Evolutionary conservation across 2,797 vertebrate species (phyloP).

Genomic region (Muraenolepis orangiensis): DNA sequence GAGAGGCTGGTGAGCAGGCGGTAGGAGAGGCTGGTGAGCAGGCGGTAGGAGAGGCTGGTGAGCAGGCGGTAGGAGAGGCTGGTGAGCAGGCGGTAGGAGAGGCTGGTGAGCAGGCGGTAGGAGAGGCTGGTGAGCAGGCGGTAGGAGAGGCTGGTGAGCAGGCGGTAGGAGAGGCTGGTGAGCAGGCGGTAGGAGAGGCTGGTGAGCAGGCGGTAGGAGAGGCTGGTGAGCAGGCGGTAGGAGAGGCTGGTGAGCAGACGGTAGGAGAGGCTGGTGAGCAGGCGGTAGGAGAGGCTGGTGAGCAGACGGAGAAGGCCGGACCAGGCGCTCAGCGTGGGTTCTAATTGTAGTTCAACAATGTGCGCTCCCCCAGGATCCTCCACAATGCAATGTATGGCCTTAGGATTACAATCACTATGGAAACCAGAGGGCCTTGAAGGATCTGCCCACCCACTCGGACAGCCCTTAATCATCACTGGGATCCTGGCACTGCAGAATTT

Average conservation of each 20-base stretch:
- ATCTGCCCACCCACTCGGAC: conserved; percentile 77
- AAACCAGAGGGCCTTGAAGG: conserved; percentile 72
- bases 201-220: conserved; percentile 34
- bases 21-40: conserved; percentile 13
- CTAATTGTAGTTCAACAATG: conserved; percentile 81
- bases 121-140: conserved; percentile 20
- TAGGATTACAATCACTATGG: conserved; percentile 77
- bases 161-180: conserved; percentile 20
- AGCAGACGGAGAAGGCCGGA: conserved; percentile 48
- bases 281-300: conserved; percentile 20
- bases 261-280: conserved; percentile 13
- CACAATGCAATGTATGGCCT: conserved; percentile 70
- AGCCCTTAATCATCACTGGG: conserved; percentile 84
- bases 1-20: conserved; percentile 20
- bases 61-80: conserved; percentile 29
- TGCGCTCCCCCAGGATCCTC: conserved; percentile 66
- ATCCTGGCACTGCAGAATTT: conserved; percentile 84
- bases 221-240: too few relatives aligned
- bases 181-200: conserved; percentile 29
- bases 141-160: conserved; percentile 13
- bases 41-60: conserved; percentile 20
- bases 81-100: conserved; percentile 30
- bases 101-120: conserved; percentile 26
- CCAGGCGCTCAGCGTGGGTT: conserved; percentile 69
- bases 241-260: conserved; percentile 20